These are phyloP conservation scores for Chlorodrepanis virens DNA, from an alignment of 2,113 vertebrate genomes.

Conservation along the genomic window DNA sequence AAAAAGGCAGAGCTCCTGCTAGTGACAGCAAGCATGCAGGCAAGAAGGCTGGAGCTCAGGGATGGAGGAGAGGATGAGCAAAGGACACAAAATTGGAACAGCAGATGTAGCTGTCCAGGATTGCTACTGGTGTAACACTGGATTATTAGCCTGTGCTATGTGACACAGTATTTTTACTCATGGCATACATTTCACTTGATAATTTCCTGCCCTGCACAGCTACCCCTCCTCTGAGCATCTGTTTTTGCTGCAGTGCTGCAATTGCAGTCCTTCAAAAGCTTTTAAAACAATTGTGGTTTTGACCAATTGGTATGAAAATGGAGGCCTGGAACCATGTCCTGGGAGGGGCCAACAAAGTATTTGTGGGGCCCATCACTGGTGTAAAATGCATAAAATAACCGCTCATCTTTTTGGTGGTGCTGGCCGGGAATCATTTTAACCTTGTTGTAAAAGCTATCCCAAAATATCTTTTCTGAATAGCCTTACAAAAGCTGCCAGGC, in stretches of 20 bases:
- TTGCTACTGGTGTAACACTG: background rate
- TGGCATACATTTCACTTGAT: background rate
- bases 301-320: background rate
- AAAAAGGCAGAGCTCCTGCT: background rate
- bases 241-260: background rate
- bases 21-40: background rate
- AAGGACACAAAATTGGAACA: background rate
- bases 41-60: background rate
- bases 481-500: constrained; percentile 20
- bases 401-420: background rate
- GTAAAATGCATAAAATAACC: background rate
- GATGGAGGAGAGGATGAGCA: background rate
- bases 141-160: background rate
- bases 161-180: background rate
- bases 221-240: background rate
- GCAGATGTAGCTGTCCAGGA: background rate
- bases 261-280: background rate
- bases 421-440: background rate
- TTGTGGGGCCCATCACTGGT: background rate
- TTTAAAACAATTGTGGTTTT: background rate
- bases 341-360: background rate
- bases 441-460: background rate
- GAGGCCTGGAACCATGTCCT: rapidly evolving
- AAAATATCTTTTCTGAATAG: background rate
- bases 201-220: background rate